A percentile compares a stretch with the other conserved stretches of the same genome.
phyloP scores from a whole-genome alignment of 2,888 invertebrate genomes.

The Euproctis similis region DNA sequence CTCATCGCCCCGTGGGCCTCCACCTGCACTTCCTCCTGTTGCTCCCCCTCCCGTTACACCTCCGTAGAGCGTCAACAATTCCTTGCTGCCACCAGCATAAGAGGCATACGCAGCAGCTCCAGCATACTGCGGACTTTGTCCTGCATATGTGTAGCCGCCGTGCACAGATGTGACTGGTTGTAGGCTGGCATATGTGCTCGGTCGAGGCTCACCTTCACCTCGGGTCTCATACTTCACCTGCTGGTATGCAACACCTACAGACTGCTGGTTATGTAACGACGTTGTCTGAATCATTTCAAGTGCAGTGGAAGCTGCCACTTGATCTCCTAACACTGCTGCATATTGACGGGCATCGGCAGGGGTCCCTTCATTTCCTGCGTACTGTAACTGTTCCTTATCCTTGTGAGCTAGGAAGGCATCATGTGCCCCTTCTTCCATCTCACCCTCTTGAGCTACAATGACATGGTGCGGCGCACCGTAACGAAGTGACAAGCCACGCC shows the following conservation, averaged over 20 bases:
- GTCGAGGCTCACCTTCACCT: constrained; percentile 47
- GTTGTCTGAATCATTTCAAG: constrained; percentile 62
- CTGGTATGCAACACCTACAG: constrained; percentile 57
- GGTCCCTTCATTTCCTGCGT: constrained; percentile 29
- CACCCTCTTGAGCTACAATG: constrained; percentile 48
- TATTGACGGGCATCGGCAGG: constrained; percentile 54
- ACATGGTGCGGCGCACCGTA: constrained; percentile 56
- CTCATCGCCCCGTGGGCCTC: constrained; percentile 52
- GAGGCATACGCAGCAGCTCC: constrained; percentile 30
- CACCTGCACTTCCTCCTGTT: constrained; percentile 30
- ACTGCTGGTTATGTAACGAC: constrained; percentile 54
- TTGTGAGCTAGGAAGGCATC: constrained; percentile 47
- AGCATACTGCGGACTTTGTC: constrained; percentile 50
- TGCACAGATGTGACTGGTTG: constrained; percentile 77
- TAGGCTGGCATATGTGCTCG: constrained; percentile 77
- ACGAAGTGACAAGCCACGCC: constrained; percentile 45
- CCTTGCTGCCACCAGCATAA: constrained; percentile 35
- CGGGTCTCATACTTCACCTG: constrained; percentile 68
- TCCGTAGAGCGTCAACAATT: constrained; percentile 48
- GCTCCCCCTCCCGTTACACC: constrained; percentile 27
- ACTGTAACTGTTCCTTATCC: constrained; percentile 44
- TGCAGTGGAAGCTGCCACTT: constrained; percentile 34
- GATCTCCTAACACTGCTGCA: constrained; percentile 43
- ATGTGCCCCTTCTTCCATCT: constrained; percentile 39
- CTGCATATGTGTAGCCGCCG: constrained; percentile 50